phyloP scores from a whole-genome alignment of 1,140 invertebrate species.

The Sarcophaga bullata region DNA sequence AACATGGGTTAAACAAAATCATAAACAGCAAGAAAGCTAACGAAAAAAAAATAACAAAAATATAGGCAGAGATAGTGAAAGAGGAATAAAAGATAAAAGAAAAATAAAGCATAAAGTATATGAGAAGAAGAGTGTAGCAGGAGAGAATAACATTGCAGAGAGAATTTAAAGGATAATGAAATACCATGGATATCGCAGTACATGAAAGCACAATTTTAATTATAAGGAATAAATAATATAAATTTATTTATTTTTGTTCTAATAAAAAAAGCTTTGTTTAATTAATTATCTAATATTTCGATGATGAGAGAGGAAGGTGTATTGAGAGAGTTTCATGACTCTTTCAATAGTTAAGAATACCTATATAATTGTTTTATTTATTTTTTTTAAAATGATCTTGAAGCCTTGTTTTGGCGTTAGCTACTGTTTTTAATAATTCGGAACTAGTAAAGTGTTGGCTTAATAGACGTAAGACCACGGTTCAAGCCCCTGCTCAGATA shows the following conservation, averaged over 20 bases:
- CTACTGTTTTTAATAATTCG: too few relatives aligned
- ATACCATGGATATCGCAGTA: not conserved
- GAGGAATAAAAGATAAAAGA: not conserved
- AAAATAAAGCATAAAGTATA: not conserved
- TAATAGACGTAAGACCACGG: too few relatives aligned
- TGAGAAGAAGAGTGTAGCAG: not conserved
- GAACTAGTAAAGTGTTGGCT: too few relatives aligned
- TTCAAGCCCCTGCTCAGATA: too few relatives aligned
- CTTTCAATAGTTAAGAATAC: too few relatives aligned
- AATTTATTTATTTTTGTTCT: not conserved
- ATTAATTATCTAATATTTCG: too few relatives aligned
- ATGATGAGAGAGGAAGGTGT: too few relatives aligned
- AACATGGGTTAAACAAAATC: conserved; percentile 37
- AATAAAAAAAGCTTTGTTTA: too few relatives aligned
- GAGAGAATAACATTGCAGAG: not conserved
- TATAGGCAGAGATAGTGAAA: not conserved
- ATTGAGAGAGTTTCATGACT: too few relatives aligned
- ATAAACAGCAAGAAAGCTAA: conserved; percentile 11
- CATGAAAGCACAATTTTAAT: not conserved
- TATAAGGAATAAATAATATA: not conserved
- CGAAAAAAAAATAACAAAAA: not conserved
- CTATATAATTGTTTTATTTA: too few relatives aligned
- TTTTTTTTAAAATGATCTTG: too few relatives aligned
- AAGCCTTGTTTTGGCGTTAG: too few relatives aligned
- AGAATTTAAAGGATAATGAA: not conserved